Percentiles rank a stretch among this genome's conserved stretches.
These are phyloP conservation scores for Pycnonotus jocosus DNA, from an alignment of 2,113 vertebrate species.

Conservation along the genomic window DNA sequence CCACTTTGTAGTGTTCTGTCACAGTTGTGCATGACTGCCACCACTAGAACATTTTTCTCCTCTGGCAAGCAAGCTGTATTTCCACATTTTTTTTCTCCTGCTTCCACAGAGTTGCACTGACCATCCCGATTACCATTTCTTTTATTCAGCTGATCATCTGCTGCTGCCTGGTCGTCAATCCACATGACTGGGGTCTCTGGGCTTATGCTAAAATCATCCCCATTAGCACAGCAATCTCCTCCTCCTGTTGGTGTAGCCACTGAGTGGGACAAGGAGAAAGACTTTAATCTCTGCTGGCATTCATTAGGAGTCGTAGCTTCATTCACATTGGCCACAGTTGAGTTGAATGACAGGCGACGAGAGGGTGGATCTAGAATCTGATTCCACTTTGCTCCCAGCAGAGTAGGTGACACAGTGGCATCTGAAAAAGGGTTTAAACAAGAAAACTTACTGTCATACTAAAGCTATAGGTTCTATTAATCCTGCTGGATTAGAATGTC, in stretches of 20 bases:
- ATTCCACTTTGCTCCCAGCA: slow-evolving; percentile 91
- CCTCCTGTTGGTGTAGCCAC: slow-evolving; percentile 47
- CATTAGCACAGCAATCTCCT: slow-evolving; percentile 69
- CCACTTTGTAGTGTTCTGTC: slow-evolving; percentile 65
- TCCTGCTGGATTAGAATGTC: not conserved
- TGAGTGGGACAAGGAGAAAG: slow-evolving; percentile 72
- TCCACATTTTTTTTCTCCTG: slow-evolving; percentile 64
- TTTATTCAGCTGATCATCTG: slow-evolving; percentile 71
- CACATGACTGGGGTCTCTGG: slow-evolving; percentile 74
- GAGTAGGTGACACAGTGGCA: slow-evolving; percentile 84
- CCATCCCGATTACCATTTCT: slow-evolving; percentile 57
- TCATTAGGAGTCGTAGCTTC: slow-evolving; percentile 78
- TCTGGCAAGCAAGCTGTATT: slow-evolving; percentile 65
- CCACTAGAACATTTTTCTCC: slow-evolving; percentile 75
- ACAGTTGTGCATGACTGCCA: slow-evolving; percentile 77
- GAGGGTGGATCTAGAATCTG: slow-evolving; percentile 89
- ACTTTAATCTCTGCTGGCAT: slow-evolving; percentile 80
- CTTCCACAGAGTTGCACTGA: slow-evolving; percentile 57
- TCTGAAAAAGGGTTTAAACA: slow-evolving; percentile 71
- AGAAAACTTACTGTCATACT: not conserved
- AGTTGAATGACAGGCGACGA: slow-evolving; percentile 79
- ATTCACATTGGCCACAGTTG: slow-evolving; percentile 74
- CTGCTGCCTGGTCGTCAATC: slow-evolving; percentile 80
- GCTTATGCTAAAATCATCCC: slow-evolving; percentile 69
- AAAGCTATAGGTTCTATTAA: not conserved